A percentile compares a stretch with the other conserved stretches of the same genome.
phyloP scores from a whole-genome alignment of 2,797 vertebrate genomes.

The Huso huso region DNA sequence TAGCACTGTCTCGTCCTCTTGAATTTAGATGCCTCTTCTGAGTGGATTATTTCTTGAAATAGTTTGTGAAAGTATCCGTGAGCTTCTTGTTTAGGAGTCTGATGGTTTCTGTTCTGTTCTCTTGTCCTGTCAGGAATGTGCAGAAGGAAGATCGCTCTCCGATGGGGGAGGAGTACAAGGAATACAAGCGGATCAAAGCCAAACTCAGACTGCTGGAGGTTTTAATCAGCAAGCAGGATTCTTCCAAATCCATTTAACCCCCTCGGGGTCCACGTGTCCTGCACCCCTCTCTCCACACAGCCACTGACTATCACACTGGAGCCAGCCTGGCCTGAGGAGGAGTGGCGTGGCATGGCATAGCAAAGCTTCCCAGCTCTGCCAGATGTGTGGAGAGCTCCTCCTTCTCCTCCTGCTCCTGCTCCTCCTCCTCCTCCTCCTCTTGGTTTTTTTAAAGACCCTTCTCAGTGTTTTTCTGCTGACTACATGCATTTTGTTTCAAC shows the following conservation, averaged over 20 bases:
- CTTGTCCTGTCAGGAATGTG: slow-evolving; percentile 64
- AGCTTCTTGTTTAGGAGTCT: slow-evolving; percentile 2
- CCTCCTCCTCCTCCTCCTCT: neutral
- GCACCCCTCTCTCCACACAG: slow-evolving; percentile 23
- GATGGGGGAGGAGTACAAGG: slow-evolving; percentile 88
- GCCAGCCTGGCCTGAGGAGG: neutral
- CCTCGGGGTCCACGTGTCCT: slow-evolving; percentile 32
- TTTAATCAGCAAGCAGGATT: slow-evolving; percentile 96
- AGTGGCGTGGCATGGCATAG: neutral
- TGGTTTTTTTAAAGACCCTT: slow-evolving; percentile 14
- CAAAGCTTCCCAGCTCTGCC: neutral
- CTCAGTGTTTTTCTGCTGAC: too few species aligned
- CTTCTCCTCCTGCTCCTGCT: neutral
- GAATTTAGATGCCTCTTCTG: too few species aligned
- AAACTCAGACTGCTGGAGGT: slow-evolving; percentile 92
- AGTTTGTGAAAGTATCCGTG: neutral
- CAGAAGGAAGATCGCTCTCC: slow-evolving; percentile 91
- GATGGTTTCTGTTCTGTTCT: neutral
- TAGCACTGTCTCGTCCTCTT: too few species aligned
- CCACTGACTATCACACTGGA: neutral
- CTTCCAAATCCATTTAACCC: slow-evolving; percentile 86
- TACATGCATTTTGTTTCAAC: too few species aligned
- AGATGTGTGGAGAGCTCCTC: neutral
- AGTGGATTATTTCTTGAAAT: too few species aligned
- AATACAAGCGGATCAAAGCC: slow-evolving; percentile 96